Conservation (phyloP, 64 coral and sea anemone species). For the Actinia equina region DNA sequence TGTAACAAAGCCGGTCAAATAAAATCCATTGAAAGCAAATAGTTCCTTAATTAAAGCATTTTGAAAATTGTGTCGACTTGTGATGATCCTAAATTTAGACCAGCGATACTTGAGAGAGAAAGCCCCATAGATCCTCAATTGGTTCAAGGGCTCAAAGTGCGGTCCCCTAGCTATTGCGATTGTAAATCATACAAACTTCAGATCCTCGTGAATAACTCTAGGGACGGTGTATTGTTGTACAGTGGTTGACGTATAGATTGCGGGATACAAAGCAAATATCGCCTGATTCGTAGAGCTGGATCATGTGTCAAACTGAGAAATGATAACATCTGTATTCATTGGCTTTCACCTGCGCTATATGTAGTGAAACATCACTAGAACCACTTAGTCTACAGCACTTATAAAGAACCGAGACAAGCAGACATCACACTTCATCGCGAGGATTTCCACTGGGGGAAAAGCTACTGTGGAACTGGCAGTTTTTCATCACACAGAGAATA, state of each 20-base stretch:
- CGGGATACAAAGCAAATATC: constrained; percentile 11
- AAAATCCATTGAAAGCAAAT: not conserved
- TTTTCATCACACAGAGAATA: not conserved
- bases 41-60: not conserved
- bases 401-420: not conserved
- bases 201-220: not conserved
- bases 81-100: not conserved
- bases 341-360: not conserved
- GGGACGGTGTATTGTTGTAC: not conserved
- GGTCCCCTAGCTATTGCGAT: not conserved
- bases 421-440: not conserved
- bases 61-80: not conserved
- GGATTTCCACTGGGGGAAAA: not conserved
- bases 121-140: not conserved
- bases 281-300: not conserved
- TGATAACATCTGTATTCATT: constrained; percentile 26
- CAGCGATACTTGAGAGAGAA: not conserved
- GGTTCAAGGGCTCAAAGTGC: not conserved
- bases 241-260: constrained; percentile 1
- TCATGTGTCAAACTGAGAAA: not conserved
- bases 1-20: not conserved
- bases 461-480: not conserved
- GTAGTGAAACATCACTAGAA: not conserved
- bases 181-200: not conserved
- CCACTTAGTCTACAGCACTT: not conserved